Percentiles rank a stretch among this genome's conserved stretches.
phyloP scores from a whole-genome alignment of 2,888 invertebrate species.

The Spatulosminthurus flaviceps region DNA sequence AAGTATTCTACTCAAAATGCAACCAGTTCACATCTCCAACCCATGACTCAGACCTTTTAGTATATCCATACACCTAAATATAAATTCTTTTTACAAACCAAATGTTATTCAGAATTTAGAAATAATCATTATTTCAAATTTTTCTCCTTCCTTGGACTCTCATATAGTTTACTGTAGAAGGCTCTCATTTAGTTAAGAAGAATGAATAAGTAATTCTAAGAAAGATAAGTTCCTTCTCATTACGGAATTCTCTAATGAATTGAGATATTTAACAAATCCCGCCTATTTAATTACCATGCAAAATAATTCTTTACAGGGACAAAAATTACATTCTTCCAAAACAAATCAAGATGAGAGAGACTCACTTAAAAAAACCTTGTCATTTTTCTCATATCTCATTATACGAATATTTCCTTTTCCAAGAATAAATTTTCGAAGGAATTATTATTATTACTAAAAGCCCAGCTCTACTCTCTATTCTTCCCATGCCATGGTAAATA shows the following conservation, averaged over 20 bases:
- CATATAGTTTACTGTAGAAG: background rate
- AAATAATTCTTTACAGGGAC: slow-evolving; percentile 1
- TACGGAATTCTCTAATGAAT: slow-evolving; percentile 28
- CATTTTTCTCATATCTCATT: background rate
- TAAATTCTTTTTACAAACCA: slow-evolving; percentile 15
- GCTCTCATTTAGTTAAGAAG: background rate
- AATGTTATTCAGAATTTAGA: background rate
- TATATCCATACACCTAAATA: too few species aligned
- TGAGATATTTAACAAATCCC: slow-evolving; percentile 34
- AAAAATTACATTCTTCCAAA: background rate
- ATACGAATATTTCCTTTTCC: too few species aligned
- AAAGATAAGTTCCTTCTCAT: slow-evolving; percentile 1
- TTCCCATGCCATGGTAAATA: too few species aligned
- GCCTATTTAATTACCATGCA: slow-evolving; percentile 40
- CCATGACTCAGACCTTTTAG: too few species aligned
- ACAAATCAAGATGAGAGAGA: background rate
- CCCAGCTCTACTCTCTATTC: too few species aligned
- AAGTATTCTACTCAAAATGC: slow-evolving; percentile 27
- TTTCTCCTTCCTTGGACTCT: background rate
- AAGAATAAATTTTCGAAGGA: too few species aligned
- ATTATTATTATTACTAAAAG: too few species aligned
- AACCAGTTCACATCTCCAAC: slow-evolving; percentile 29
- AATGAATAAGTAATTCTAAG: background rate
- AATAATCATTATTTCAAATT: background rate
- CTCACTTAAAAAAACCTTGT: background rate